A percentile compares a stretch with the other conserved stretches of the same genome.
phyloP scores from a whole-genome alignment of 2,888 invertebrate species.

The Gryllus longicercus region DNA sequence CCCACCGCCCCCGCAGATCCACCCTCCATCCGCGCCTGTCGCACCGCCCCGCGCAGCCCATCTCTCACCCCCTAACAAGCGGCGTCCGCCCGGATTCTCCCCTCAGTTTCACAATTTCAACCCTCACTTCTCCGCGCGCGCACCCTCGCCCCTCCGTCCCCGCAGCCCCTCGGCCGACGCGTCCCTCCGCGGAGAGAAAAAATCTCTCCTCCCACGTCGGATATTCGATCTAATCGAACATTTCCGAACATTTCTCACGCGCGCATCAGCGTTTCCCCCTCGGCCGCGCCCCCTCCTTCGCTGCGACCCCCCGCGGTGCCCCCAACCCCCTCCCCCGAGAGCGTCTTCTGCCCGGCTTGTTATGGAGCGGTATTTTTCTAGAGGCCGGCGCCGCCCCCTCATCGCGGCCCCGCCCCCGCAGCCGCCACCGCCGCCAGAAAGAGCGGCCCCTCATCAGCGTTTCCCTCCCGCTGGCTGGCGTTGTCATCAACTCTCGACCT shows the following conservation, averaged over 20 bases:
- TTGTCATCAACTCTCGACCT: too few relatives aligned
- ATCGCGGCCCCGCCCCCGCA: too few relatives aligned
- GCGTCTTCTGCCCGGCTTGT: slow-evolving; percentile 1
- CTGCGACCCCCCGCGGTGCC: too few relatives aligned
- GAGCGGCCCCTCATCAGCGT: too few relatives aligned
- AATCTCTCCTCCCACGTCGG: background rate
- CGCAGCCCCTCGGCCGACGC: background rate
- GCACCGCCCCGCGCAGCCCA: background rate
- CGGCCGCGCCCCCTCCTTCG: background rate
- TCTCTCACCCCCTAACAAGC: slow-evolving; percentile 5
- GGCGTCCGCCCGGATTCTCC: background rate
- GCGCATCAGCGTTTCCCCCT: background rate
- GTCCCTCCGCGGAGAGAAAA: background rate
- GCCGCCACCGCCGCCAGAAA: too few relatives aligned
- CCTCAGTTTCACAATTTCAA: slow-evolving; percentile 6
- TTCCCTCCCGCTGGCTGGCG: too few relatives aligned
- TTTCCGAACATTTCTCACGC: slow-evolving; percentile 17
- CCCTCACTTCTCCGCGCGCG: background rate
- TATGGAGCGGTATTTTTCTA: background rate
- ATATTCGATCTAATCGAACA: slow-evolving; percentile 10
- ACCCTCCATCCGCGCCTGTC: background rate
- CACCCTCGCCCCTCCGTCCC: background rate
- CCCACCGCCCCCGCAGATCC: background rate
- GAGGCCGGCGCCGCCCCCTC: background rate
- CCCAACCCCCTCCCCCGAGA: background rate